Conservation (phyloP, 2,113 vertebrate genomes). For the Pseudopipra pipra region DNA sequence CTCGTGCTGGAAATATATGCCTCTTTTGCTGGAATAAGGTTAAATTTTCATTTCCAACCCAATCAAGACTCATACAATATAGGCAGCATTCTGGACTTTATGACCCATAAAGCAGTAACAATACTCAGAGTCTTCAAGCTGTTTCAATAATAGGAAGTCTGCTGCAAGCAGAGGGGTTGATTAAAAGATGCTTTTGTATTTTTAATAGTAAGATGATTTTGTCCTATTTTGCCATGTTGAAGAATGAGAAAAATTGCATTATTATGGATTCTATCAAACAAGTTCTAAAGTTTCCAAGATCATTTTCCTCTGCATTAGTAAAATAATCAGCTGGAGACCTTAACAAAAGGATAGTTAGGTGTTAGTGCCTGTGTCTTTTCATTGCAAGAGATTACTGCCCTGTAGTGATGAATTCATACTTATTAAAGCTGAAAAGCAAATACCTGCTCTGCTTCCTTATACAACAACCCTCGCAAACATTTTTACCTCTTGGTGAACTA, state of each 20-base stretch:
- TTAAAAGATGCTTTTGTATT: background rate
- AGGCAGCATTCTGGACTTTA: background rate
- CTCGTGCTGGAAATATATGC: background rate
- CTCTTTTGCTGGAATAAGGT: background rate
- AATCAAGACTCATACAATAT: background rate
- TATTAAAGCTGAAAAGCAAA: background rate
- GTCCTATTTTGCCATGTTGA: background rate
- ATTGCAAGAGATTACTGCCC: background rate
- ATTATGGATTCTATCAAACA: background rate
- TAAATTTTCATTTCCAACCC: background rate
- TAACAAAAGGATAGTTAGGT: background rate
- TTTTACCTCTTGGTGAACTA: background rate
- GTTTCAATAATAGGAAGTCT: background rate
- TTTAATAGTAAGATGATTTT: background rate
- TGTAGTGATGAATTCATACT: background rate
- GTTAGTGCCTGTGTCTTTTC: background rate
- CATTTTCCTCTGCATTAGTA: background rate
- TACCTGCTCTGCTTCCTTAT: background rate
- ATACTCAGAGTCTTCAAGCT: background rate
- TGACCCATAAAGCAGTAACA: background rate
- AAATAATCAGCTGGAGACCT: background rate
- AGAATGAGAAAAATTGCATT: background rate
- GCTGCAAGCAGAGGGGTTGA: background rate
- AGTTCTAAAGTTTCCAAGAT: background rate
- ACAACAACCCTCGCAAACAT: background rate